Percentiles rank a stretch among this genome's conserved stretches.
Conservation (phyloP, 2,888 invertebrate species). For the Halictus ligatus region DNA sequence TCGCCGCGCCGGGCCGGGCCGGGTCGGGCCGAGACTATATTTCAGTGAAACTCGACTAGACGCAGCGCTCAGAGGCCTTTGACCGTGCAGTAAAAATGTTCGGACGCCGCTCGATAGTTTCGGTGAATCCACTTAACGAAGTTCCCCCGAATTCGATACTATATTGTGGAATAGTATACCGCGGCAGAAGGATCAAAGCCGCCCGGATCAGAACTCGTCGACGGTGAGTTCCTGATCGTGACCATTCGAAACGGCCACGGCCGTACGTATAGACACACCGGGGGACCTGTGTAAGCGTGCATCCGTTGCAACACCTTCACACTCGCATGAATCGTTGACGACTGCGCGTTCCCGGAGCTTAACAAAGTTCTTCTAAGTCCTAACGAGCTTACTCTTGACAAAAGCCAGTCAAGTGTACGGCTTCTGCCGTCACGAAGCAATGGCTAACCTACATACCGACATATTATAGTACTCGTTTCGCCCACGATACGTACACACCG, state of each 20-base stretch:
- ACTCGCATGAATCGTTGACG: constrained; percentile 43
- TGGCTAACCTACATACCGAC: constrained; percentile 75
- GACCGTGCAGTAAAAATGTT: constrained; percentile 7
- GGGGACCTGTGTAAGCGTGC: constrained; percentile 7
- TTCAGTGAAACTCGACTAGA: background rate
- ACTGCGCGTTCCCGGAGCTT: constrained; percentile 63
- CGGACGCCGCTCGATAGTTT: constrained; percentile 1
- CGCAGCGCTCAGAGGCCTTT: background rate
- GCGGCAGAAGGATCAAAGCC: constrained; percentile 30
- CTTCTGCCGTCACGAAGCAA: constrained; percentile 74
- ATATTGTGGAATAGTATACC: constrained; percentile 6
- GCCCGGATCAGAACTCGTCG: constrained; percentile 13
- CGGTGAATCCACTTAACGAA: constrained; percentile 32
- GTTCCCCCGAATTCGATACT: constrained; percentile 13
- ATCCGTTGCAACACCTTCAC: constrained; percentile 26
- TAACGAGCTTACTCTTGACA: constrained; percentile 78
- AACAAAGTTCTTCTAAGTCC: constrained; percentile 74
- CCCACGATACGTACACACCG: constrained; percentile 4
- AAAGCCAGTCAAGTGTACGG: constrained; percentile 71
- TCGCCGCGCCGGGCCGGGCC: background rate
- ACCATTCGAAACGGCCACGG: constrained; percentile 20
- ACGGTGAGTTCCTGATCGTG: constrained; percentile 19
- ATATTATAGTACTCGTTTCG: constrained; percentile 61
- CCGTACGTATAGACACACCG: background rate
- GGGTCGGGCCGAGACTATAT: background rate